phyloP scores from a whole-genome alignment of 2,888 invertebrate species.

The Calliphora vomitoria region DNA sequence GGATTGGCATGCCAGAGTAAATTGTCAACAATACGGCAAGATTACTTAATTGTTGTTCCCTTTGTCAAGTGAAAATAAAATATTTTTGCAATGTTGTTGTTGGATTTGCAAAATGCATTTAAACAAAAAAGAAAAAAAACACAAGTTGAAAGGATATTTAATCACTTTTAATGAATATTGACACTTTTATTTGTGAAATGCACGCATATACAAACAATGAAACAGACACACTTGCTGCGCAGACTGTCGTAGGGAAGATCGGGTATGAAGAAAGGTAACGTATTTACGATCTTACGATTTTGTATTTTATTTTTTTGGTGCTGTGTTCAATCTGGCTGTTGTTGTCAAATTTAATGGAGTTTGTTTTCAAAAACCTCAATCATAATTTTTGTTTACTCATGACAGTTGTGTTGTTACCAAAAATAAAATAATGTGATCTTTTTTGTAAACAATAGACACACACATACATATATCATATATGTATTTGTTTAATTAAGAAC shows the following conservation, averaged over 20 bases:
- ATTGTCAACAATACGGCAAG: constrained; percentile 27
- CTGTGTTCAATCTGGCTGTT: background rate
- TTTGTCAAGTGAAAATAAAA: background rate
- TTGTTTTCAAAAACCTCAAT: constrained; percentile 38
- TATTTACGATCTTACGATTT: constrained; percentile 19
- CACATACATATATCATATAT: background rate
- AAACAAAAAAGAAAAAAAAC: constrained; percentile 1
- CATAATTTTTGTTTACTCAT: constrained; percentile 47
- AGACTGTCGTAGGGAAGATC: background rate
- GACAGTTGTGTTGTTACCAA: constrained; percentile 14
- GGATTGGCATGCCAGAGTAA: constrained; percentile 12
- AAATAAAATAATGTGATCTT: background rate
- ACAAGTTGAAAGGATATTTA: constrained; percentile 18
- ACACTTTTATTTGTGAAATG: constrained; percentile 40
- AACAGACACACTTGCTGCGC: constrained; percentile 14
- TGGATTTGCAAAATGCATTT: background rate
- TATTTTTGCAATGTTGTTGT: constrained; percentile 17
- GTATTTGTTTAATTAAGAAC: background rate
- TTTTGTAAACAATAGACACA: background rate
- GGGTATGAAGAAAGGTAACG: background rate
- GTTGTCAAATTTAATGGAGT: background rate
- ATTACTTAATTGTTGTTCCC: background rate
- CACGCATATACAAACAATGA: background rate
- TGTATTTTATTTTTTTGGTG: background rate
- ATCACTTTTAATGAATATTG: constrained; percentile 50